These are phyloP conservation scores for Nyctereutes procyonoides DNA, from an alignment of 2,113 vertebrate species.

Conservation along the genomic window DNA sequence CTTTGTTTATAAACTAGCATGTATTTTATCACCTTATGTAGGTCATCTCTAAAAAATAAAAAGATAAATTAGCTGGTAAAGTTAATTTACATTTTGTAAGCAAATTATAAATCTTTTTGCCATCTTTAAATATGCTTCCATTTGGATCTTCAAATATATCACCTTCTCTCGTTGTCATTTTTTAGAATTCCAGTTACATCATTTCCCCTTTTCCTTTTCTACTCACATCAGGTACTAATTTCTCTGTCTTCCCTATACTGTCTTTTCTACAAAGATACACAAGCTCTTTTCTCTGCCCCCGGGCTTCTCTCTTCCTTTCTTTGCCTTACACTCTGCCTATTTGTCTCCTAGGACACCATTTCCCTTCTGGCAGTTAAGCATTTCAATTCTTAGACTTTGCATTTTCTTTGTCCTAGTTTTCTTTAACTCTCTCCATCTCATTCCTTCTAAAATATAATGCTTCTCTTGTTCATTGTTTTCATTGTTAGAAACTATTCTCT, in stretches of 20 bases:
- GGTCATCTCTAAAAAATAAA: not conserved
- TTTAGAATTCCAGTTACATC: not conserved
- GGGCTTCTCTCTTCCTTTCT: not conserved
- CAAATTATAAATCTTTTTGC: not conserved
- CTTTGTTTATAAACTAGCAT: not conserved
- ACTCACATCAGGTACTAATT: conserved; percentile 8
- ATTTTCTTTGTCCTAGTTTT: conserved; percentile 33
- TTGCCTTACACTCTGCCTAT: not conserved
- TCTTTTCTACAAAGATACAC: not conserved
- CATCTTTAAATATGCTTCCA: not conserved
- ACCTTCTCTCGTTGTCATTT: not conserved
- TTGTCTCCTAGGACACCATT: not conserved
- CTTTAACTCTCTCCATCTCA: not conserved
- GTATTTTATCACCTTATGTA: not conserved
- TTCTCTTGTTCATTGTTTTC: not conserved
- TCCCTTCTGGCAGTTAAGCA: not conserved
- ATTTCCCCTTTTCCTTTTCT: not conserved
- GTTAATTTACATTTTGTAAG: not conserved
- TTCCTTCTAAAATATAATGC: not conserved
- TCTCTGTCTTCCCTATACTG: not conserved
- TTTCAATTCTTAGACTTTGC: not conserved
- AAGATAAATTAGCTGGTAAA: not conserved
- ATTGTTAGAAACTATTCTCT: not conserved
- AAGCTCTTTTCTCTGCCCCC: not conserved
- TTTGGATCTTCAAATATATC: not conserved